These are phyloP conservation scores for Darevskia mixta DNA, from an alignment of 2,797 vertebrate genomes.

Conservation along the genomic window DNA sequence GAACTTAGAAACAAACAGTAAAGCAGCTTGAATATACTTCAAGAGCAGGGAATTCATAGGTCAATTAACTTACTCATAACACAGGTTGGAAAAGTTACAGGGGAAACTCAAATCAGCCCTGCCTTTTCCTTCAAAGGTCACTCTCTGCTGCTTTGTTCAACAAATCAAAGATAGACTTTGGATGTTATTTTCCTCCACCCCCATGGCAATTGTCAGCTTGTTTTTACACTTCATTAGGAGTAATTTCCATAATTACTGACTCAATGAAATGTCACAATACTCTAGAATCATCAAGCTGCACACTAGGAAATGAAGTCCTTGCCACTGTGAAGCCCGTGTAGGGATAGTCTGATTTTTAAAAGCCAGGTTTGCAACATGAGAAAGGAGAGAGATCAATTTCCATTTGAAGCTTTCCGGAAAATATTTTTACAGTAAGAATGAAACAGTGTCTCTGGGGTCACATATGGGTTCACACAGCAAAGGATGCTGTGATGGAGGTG, in stretches of 20 bases:
- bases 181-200: slow-evolving; percentile 23
- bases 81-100: background rate
- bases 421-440: background rate
- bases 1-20: background rate
- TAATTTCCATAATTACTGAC: slow-evolving; percentile 50
- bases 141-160: slow-evolving; percentile 28
- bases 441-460: background rate
- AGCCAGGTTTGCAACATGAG: background rate
- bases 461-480: background rate
- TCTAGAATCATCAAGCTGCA: background rate
- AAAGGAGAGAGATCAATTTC: slow-evolving; percentile 20
- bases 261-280: slow-evolving; percentile 47
- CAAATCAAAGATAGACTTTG: slow-evolving; percentile 35
- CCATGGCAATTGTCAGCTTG: background rate
- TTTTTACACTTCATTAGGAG: slow-evolving; percentile 32
- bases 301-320: slow-evolving; percentile 18
- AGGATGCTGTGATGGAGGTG: background rate
- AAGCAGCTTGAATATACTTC: background rate
- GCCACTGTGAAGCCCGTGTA: slow-evolving; percentile 11
- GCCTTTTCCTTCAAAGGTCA: slow-evolving; percentile 10
- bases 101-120: background rate
- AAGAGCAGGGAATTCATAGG: background rate
- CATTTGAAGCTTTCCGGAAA: background rate
- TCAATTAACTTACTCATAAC: slow-evolving; percentile 5
- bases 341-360: slow-evolving; percentile 2